Conservation (phyloP, 2,113 vertebrate genomes). For the Trichechus manatus region DNA sequence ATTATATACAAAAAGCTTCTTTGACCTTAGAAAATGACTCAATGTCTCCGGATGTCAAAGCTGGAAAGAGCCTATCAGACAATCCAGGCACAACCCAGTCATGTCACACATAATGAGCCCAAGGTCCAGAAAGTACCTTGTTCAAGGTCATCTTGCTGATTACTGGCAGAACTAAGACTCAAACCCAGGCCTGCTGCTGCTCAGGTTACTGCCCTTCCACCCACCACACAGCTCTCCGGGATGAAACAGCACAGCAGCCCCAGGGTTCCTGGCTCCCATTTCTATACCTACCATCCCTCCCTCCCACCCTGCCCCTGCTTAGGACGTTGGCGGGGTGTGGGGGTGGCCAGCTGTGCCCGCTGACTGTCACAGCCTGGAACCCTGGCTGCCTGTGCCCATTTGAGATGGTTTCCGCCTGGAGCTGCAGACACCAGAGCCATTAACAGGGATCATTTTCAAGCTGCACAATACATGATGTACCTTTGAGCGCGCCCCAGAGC, state of each 20-base stretch:
- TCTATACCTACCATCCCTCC: neutral
- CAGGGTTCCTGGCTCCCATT: neutral
- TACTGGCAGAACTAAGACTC: neutral
- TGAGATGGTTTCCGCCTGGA: neutral
- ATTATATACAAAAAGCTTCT: neutral
- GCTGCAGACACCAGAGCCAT: neutral
- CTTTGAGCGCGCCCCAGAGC: neutral
- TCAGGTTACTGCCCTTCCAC: neutral
- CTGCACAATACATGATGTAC: neutral
- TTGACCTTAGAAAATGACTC: neutral
- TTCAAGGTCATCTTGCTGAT: neutral
- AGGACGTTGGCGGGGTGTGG: neutral
- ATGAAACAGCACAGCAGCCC: neutral
- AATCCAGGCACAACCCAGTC: accelerated
- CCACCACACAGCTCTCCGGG: neutral
- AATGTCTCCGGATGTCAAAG: neutral
- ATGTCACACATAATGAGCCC: neutral
- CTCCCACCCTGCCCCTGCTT: accelerated
- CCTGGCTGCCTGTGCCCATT: neutral
- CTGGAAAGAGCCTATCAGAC: neutral
- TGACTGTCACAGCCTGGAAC: neutral
- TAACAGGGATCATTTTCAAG: neutral
- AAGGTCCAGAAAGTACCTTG: neutral
- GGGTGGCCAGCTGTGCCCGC: neutral
- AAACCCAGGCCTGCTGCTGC: neutral